A percentile compares a stretch with the other conserved stretches of the same genome.
phyloP scores from a whole-genome alignment of 2,113 vertebrate genomes.

The Siniperca chuatsi region DNA sequence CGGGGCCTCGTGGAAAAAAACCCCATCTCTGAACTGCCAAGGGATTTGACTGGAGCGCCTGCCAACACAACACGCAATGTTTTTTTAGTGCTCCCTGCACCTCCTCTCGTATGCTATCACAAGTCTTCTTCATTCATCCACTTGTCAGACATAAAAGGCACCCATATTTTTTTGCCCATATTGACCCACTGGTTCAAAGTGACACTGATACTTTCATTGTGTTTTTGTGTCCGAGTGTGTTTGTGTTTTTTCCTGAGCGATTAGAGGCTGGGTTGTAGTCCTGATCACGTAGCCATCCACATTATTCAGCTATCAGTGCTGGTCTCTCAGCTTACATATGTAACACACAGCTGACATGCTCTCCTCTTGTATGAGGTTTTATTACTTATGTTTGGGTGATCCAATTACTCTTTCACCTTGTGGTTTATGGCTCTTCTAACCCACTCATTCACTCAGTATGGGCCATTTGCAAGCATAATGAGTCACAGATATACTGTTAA shows the following conservation, averaged over 20 bases:
- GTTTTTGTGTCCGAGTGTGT: slow-evolving; percentile 7
- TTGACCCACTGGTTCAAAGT: slow-evolving; percentile 60
- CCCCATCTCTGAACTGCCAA: slow-evolving; percentile 68
- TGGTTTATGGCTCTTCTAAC: slow-evolving; percentile 69
- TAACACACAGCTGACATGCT: slow-evolving; percentile 70
- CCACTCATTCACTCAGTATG: slow-evolving; percentile 52
- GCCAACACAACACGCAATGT: slow-evolving; percentile 77
- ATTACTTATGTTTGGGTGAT: slow-evolving; percentile 72
- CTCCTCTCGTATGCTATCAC: slow-evolving; percentile 20
- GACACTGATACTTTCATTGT: slow-evolving; percentile 59
- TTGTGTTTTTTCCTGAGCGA: slow-evolving; percentile 38
- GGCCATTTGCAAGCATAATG: slow-evolving; percentile 71
- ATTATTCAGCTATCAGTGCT: slow-evolving; percentile 47
- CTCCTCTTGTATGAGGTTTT: slow-evolving; percentile 74
- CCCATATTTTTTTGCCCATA: slow-evolving; percentile 45
- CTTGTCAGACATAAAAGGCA: slow-evolving; percentile 66
- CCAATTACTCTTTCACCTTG: slow-evolving; percentile 77
- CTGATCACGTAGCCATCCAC: slow-evolving; percentile 40
- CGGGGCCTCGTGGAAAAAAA: slow-evolving; percentile 59
- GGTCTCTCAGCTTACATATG: slow-evolving; percentile 68
- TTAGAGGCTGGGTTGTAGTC: slow-evolving; percentile 8
- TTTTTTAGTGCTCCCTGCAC: slow-evolving; percentile 64
- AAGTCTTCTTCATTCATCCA: slow-evolving; percentile 53
- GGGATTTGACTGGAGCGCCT: slow-evolving; percentile 80
- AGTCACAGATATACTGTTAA: slow-evolving; percentile 60